Conservation (phyloP, 1,140 invertebrate genomes). For the Halyomorpha halys region DNA sequence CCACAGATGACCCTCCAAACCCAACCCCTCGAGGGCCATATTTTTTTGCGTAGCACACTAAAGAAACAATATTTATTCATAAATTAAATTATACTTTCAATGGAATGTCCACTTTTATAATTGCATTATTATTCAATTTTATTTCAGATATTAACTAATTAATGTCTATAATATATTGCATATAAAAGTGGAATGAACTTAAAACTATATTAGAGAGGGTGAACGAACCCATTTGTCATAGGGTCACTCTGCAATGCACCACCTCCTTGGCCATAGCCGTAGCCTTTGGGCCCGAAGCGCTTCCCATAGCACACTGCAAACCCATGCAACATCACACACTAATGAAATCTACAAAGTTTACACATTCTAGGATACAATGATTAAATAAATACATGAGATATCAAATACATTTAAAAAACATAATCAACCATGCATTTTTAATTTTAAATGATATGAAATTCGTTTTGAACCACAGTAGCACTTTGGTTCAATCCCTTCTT, state of each 20-base stretch:
- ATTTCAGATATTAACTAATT: too few relatives aligned
- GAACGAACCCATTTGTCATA: constrained; percentile 35
- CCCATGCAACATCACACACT: constrained; percentile 26
- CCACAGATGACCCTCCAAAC: constrained; percentile 66
- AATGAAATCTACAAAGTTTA: not conserved
- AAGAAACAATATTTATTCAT: constrained; percentile 33
- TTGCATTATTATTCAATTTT: too few relatives aligned
- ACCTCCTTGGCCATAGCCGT: constrained; percentile 84
- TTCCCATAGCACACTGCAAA: constrained; percentile 81
- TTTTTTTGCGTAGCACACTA: constrained; percentile 67
- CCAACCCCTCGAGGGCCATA: constrained; percentile 84
- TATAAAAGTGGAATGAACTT: constrained; percentile 35
- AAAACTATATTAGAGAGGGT: constrained; percentile 26
- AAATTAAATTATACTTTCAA: not conserved
- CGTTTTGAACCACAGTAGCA: too few relatives aligned
- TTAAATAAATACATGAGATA: not conserved
- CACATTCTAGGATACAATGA: not conserved
- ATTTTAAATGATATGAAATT: constrained; percentile 1
- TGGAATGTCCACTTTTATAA: constrained; percentile 9
- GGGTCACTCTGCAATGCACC: constrained; percentile 80
- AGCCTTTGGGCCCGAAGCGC: constrained; percentile 87
- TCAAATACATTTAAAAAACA: constrained; percentile 9
- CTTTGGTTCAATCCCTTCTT: too few relatives aligned
- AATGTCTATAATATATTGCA: not conserved
- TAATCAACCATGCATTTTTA: constrained; percentile 13